Conservation (phyloP, 2,113 vertebrate species). For the Corydoras maculifer region DNA sequence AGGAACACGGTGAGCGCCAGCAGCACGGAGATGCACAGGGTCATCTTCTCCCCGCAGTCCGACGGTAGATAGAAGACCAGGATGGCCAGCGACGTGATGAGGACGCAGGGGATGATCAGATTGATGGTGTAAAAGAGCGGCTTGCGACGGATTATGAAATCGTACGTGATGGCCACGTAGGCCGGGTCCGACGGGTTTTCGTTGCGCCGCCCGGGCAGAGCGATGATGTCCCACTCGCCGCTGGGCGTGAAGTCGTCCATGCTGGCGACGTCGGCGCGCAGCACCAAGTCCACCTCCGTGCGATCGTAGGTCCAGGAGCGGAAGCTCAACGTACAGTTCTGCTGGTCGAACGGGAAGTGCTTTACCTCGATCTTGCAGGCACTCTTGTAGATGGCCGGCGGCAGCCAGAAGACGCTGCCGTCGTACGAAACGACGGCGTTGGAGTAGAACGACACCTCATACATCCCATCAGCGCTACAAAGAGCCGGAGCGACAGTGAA, state of each 20-base stretch:
- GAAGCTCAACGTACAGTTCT: conserved; percentile 93
- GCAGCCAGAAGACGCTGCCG: conserved; percentile 94
- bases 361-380: conserved; percentile 95
- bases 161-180: conserved; percentile 93
- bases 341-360: conserved; percentile 95
- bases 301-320: conserved; percentile 96
- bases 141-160: conserved; percentile 92
- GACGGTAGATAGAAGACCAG: conserved; percentile 90
- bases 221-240: conserved; percentile 93
- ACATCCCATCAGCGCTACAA: conserved; percentile 87
- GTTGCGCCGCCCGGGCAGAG: conserved; percentile 80
- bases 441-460: conserved; percentile 96
- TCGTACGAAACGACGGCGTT: conserved; percentile 92
- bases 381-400: conserved; percentile 93
- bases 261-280: conserved; percentile 84
- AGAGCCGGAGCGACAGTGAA: not conserved
- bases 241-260: conserved; percentile 95
- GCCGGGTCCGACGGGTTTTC: conserved; percentile 85
- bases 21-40: too few species aligned
- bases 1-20: conserved; percentile 80
- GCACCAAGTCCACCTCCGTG: conserved; percentile 86
- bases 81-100: conserved; percentile 91
- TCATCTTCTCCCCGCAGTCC: too few species aligned
- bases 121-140: too few species aligned
- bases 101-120: conserved; percentile 66